Conservation (phyloP, 2,797 vertebrate species). For the Alectoris magna region DNA sequence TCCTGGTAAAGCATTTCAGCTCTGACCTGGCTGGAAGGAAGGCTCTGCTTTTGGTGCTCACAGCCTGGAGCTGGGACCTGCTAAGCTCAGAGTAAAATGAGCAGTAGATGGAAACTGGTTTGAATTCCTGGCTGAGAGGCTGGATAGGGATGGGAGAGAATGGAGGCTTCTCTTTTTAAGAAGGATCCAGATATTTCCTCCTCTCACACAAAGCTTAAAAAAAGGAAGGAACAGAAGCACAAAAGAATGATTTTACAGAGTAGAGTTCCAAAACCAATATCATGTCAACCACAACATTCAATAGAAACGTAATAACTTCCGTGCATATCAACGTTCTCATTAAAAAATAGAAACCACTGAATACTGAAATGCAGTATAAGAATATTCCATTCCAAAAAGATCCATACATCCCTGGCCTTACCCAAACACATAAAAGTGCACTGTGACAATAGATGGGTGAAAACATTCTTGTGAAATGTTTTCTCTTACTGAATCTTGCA, state of each 20-base stretch:
- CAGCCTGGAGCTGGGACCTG: background rate
- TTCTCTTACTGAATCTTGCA: constrained; percentile 8
- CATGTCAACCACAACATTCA: background rate
- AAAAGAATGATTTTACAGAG: background rate
- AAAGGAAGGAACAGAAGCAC: background rate
- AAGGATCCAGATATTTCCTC: background rate
- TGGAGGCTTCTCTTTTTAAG: constrained; percentile 32
- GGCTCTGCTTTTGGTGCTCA: constrained; percentile 2
- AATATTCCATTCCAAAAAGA: constrained; percentile 2
- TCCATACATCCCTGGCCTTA: background rate
- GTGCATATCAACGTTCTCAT: background rate
- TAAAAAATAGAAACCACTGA: background rate
- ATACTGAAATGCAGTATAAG: background rate
- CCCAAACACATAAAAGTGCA: background rate
- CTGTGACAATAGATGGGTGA: background rate
- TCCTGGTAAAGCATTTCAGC: background rate
- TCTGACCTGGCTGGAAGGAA: background rate
- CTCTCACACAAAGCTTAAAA: background rate
- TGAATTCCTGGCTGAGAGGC: background rate
- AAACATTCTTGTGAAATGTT: background rate
- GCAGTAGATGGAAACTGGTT: background rate
- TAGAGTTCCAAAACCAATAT: background rate
- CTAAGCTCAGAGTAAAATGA: background rate
- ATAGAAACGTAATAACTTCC: background rate
- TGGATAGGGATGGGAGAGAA: background rate